Percentiles rank a stretch among this genome's conserved stretches.
Conservation (phyloP, 2,888 invertebrate species). For the Hypselothyrea guttata region DNA sequence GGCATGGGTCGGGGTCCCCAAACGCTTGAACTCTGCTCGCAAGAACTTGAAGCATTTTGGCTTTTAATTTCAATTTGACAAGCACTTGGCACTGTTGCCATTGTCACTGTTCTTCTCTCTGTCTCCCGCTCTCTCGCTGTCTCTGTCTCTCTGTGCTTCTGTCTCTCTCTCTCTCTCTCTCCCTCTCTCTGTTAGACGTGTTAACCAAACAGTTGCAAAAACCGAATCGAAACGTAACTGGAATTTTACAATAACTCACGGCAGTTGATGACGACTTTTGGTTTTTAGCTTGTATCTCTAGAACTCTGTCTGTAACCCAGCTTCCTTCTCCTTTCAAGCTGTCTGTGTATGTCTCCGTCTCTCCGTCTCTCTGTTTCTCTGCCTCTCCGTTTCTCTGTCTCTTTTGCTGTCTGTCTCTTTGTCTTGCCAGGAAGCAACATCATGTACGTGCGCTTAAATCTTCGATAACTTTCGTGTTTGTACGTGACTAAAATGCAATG, state of each 20-base stretch:
- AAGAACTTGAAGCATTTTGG: conserved; percentile 53
- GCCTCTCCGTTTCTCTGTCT: neutral
- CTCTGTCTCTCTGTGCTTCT: neutral
- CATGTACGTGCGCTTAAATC: conserved; percentile 74
- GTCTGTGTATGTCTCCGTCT: too few relatives aligned
- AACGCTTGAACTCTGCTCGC: conserved; percentile 31
- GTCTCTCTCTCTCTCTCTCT: neutral
- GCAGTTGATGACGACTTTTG: conserved; percentile 71
- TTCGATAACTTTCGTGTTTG: conserved; percentile 71
- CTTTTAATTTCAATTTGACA: conserved; percentile 76
- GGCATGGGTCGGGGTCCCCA: conserved; percentile 21
- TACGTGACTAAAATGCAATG: conserved; percentile 73
- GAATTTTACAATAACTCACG: conserved; percentile 72
- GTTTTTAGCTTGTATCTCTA: conserved; percentile 31
- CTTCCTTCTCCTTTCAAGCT: too few relatives aligned
- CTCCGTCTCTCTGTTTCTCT: conserved; percentile 4
- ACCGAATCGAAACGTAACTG: conserved; percentile 35
- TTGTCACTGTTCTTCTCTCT: conserved; percentile 14
- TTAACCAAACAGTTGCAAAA: too few relatives aligned
- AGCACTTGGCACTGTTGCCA: conserved; percentile 63
- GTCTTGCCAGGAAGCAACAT: conserved; percentile 54
- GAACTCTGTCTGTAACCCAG: conserved; percentile 23
- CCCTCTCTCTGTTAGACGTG: neutral
- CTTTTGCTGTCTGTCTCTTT: conserved; percentile 6
- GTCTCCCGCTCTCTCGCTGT: neutral